Conservation (phyloP, 1,140 invertebrate species). For the Tachypleus tridentatus region DNA sequence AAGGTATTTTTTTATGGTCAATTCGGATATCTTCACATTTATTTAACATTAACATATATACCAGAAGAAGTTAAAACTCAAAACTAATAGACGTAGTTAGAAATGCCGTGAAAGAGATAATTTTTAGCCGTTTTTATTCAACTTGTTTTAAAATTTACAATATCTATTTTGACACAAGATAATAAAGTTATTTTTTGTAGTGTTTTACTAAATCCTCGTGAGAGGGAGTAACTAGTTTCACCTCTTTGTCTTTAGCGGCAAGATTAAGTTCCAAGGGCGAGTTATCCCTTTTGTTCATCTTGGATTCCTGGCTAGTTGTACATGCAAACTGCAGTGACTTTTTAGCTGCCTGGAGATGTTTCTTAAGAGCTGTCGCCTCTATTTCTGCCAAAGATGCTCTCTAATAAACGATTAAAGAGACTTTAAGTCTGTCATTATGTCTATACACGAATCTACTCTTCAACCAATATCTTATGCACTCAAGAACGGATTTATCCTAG, state of each 20-base stretch:
- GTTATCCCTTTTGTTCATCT: slow-evolving; percentile 42
- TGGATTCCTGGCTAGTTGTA: slow-evolving; percentile 35
- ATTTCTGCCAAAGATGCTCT: slow-evolving; percentile 85
- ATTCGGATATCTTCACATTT: no score
- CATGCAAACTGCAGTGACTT: slow-evolving; percentile 31
- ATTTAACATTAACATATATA: no score
- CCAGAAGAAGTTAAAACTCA: no score
- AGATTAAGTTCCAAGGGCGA: slow-evolving; percentile 66
- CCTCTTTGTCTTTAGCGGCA: slow-evolving; percentile 93
- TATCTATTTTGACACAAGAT: background rate
- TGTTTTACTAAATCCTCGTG: background rate
- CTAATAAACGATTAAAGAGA: slow-evolving; percentile 35
- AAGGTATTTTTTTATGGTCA: no score
- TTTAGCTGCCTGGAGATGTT: slow-evolving; percentile 54
- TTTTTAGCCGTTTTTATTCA: no score
- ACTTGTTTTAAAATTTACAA: no score
- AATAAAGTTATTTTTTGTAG: slow-evolving; percentile 2
- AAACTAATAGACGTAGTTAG: no score
- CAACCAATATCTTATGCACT: no score
- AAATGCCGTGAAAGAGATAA: no score
- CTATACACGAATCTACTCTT: no score
- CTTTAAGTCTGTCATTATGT: no score
- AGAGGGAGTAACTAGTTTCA: slow-evolving; percentile 35
- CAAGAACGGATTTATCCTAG: no score
- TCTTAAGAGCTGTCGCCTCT: slow-evolving; percentile 76